A percentile compares a stretch with the other conserved stretches of the same genome.
These are phyloP conservation scores for Chaetops frenatus DNA, from an alignment of 2,113 vertebrate species.

Conservation along the genomic window DNA sequence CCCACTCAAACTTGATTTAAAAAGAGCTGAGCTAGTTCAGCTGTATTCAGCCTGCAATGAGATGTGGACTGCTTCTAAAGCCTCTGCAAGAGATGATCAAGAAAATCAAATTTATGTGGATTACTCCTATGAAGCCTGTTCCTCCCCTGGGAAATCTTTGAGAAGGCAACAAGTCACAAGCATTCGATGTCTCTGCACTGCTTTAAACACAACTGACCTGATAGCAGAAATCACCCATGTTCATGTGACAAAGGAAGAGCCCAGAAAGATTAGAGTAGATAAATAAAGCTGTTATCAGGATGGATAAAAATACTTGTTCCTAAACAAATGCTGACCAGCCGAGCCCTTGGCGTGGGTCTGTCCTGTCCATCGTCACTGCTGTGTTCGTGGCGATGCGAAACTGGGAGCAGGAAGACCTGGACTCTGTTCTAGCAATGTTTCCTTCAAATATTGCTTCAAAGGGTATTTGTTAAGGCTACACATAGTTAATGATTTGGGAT, in stretches of 20 bases:
- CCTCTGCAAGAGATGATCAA: not conserved
- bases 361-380: not conserved
- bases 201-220: not conserved
- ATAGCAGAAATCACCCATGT: not conserved
- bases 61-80: not conserved
- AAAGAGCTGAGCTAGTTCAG: constrained; percentile 5
- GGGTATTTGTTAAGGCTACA: not conserved
- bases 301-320: not conserved
- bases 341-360: rapidly evolving
- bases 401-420: not conserved
- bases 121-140: not conserved
- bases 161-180: not conserved
- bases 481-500: constrained; percentile 35
- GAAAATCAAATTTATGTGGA: not conserved
- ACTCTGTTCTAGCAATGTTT: not conserved
- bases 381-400: not conserved
- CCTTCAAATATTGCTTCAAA: not conserved
- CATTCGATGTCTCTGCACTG: rapidly evolving
- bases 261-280: not conserved
- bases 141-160: not conserved
- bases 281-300: not conserved
- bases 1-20: not conserved
- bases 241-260: not conserved
- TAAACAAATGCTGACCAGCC: rapidly evolving
- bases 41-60: not conserved